Base-by-base conservation (phyloP, 92 coral and sea anemone species). In the Palythoa heliodiscus region DNA sequence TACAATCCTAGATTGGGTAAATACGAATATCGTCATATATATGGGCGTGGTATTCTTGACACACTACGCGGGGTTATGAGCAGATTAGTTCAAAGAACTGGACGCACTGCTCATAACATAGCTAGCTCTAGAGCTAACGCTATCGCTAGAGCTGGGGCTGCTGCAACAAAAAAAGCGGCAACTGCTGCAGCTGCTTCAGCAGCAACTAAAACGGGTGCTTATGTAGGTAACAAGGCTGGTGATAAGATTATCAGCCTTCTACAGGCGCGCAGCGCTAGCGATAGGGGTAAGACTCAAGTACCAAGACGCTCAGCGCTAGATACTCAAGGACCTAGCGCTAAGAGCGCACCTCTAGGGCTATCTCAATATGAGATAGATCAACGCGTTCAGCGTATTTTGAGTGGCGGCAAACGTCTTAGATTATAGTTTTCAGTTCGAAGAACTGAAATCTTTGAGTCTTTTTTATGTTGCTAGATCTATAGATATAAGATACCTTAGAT, bases 241-340 rank as follows among this genome's bases (percentile, higher is more conserved):
- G 88, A 86, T 17, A 40, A 75, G 76, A 86, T 86, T 20, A 19
- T 76, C 14, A 17, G 53, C 37, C 6, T 85, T 19, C 39, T 85
- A 23, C 82, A 24, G 3, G 58, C 8, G 20, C 52, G 52, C 8
- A 76, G 23, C 20, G 20, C 22, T 3, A 0, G 7, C 7, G 5
- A 2, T 2, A 2, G 48, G 7, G 48, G 7, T 7, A 5, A 2
- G 3, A 2, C 5, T 40, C 47, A 5, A 40, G 5, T 5, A 40
- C 47, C 47, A 38, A 17, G 13, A 13, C n/a, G 8, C 24, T 3
- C 23, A 0, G 16, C n/a, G n/a, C n/a, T n/a, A n/a, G n/a, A n/a
- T n/a, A n/a, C n/a, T n/a, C n/a, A n/a, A n/a, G n/a, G n/a, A n/a
- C n/a, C n/a, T n/a, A n/a, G n/a, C n/a, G n/a, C n/a, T n/a, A 50